Evolutionary conservation across 1,140 invertebrate genomes (phyloP), one percentile per base, ranked within the genome.

Genomic region (Pectinophora gossypiella): DNA sequence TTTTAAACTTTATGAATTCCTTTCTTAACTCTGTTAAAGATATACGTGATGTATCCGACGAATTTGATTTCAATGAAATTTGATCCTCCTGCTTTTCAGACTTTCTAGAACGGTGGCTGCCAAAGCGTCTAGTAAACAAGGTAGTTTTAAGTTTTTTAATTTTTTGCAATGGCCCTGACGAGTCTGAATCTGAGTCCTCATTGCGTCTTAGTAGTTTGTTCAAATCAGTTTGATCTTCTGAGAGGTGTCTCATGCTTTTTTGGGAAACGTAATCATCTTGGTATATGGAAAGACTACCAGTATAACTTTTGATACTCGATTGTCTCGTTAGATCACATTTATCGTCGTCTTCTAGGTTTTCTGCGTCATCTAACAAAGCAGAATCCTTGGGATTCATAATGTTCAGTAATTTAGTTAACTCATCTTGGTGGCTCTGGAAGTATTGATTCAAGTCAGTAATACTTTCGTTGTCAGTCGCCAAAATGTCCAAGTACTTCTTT

Each of bases 401-500:
- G 15, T 50, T 68, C 0, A 87, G 50, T 13, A 87, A 61, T 47
- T 73, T 83, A 18, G 72, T 57, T 22, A 87, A 48, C 47, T 87
- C 80, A 0, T 87, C 82, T 47, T 79, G 82, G 54, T 87, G 84
- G 40, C 56, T 69, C 55, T 79, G 74, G 51, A 81, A 85, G 48
- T 87, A 87, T 36, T 76, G 56, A 54, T 73, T 76, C 35, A 87
- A 53, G 59, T 85, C 84, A 3, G 70, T 69, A 0, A 75, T 66
- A 36, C 57, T 84, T 18, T 85, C 82, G 42, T 83, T 76, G 21
- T 85, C 84, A 3, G 77, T 81, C 59, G 84, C 81, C 66, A 89
- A 82, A 83, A 89, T 88, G 75, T 88, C 86, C 68, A 89, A 82
- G 61, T 84, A 88, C 51, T 88, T 86, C 76, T 81, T 87, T 67